Percentiles rank a stretch among this genome's conserved stretches.
Evolutionary conservation across 2,113 vertebrate genomes (phyloP).

Genomic region (Aegotheles bennettii): DNA sequence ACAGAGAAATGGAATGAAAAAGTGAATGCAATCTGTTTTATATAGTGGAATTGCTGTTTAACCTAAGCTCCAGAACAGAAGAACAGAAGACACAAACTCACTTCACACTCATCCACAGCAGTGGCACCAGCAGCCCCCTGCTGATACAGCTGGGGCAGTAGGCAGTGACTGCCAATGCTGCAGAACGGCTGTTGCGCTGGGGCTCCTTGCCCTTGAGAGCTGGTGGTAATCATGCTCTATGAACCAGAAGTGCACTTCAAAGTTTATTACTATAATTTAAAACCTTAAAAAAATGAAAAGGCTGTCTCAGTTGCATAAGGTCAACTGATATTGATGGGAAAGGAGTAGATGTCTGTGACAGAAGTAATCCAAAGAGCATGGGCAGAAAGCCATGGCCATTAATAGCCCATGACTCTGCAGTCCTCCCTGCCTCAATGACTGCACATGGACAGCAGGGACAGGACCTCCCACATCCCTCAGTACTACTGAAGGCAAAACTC

Average conservation of each 20-base stretch:
- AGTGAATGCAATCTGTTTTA: background rate
- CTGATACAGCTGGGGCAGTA: background rate
- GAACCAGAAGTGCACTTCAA: background rate
- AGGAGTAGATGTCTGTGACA: background rate
- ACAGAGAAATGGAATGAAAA: background rate
- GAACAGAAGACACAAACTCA: background rate
- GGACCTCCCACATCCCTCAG: background rate
- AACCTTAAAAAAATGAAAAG: background rate
- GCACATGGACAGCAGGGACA: background rate
- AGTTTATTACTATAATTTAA: constrained; percentile 18
- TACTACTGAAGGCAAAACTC: background rate
- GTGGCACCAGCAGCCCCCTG: background rate
- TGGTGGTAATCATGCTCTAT: background rate
- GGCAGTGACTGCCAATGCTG: background rate
- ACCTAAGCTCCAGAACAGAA: background rate
- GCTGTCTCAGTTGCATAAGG: background rate
- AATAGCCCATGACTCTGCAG: constrained; percentile 8
- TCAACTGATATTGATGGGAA: constrained; percentile 16
- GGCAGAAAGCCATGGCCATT: background rate
- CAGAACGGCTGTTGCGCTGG: background rate
- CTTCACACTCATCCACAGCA: background rate
- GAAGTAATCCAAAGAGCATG: background rate
- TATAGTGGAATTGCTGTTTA: background rate
- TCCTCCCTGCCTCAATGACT: background rate
- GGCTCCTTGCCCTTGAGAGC: constrained; percentile 19